These are phyloP conservation scores for Arge pagana DNA, from an alignment of 2,888 invertebrate genomes.

Conservation along the genomic window DNA sequence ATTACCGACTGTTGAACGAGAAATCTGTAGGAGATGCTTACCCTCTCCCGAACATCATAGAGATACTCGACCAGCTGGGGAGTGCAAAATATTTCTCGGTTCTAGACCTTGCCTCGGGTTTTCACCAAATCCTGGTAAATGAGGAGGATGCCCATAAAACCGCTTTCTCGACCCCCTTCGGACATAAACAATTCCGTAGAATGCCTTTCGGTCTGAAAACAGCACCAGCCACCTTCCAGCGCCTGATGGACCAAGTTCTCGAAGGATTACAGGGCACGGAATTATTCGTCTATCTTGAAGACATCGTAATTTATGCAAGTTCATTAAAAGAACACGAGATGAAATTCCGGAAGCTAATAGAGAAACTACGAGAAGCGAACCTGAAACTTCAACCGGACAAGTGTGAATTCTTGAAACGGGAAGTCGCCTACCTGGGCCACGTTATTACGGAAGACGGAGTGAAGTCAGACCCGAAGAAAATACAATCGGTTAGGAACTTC, in stretches of 20 bases:
- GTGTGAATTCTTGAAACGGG: neutral
- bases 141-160: slow-evolving; percentile 2
- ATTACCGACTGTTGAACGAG: slow-evolving; percentile 38
- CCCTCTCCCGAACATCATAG: slow-evolving; percentile 36
- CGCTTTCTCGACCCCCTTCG: neutral
- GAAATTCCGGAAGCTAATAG: too few relatives aligned
- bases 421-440: neutral
- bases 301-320: slow-evolving; percentile 1
- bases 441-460: neutral
- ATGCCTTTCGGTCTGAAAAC: slow-evolving; percentile 4
- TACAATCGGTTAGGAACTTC: neutral
- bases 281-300: neutral
- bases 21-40: slow-evolving; percentile 38
- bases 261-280: neutral
- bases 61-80: slow-evolving; percentile 37
- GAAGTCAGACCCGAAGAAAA: neutral
- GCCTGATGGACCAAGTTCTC: neutral
- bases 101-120: slow-evolving; percentile 3
- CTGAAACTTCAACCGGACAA: neutral
- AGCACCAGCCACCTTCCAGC: slow-evolving; percentile 1
- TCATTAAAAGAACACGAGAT: slow-evolving; percentile 1
- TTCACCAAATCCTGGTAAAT: slow-evolving; percentile 1
- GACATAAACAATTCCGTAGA: neutral
- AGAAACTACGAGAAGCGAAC: too few relatives aligned
- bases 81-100: slow-evolving; percentile 23